Conservation (phyloP, 2,113 vertebrate species). For the Oenanthe oenanthe region DNA sequence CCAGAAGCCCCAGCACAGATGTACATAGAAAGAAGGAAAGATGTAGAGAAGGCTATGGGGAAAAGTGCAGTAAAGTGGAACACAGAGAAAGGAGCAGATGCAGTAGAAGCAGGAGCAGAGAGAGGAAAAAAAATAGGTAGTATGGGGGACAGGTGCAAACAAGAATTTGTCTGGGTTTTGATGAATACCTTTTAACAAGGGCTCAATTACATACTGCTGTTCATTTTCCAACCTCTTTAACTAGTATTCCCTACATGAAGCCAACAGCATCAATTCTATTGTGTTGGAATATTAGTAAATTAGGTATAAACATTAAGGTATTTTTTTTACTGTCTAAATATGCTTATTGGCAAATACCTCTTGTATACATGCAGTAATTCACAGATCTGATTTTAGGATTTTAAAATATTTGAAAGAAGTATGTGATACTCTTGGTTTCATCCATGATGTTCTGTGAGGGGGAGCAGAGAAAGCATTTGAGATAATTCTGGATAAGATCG, state of each 20-base stretch:
- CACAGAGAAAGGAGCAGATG: slow-evolving; percentile 27
- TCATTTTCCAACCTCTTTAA: slow-evolving; percentile 54
- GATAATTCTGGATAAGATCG: not conserved
- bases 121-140: slow-evolving; percentile 61
- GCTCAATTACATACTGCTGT: slow-evolving; percentile 42
- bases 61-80: not conserved
- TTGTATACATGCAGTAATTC: slow-evolving; percentile 15
- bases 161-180: not conserved
- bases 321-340: slow-evolving; percentile 59
- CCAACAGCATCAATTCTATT: not conserved
- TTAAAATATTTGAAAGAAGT: slow-evolving; percentile 39
- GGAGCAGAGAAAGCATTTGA: not conserved
- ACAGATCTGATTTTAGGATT: slow-evolving; percentile 12
- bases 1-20: slow-evolving; percentile 30
- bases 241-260: slow-evolving; percentile 31
- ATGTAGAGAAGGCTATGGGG: not conserved
- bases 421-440: not conserved
- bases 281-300: slow-evolving; percentile 54
- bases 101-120: slow-evolving; percentile 74
- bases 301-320: not conserved
- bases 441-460: not conserved
- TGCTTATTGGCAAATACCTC: slow-evolving; percentile 47
- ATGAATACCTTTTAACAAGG: slow-evolving; percentile 62
- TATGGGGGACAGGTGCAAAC: slow-evolving; percentile 16
- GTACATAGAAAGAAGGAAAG: slow-evolving; percentile 22